phyloP scores from a whole-genome alignment of 2,888 invertebrate species.

The Rhynchonema sp. region DNA sequence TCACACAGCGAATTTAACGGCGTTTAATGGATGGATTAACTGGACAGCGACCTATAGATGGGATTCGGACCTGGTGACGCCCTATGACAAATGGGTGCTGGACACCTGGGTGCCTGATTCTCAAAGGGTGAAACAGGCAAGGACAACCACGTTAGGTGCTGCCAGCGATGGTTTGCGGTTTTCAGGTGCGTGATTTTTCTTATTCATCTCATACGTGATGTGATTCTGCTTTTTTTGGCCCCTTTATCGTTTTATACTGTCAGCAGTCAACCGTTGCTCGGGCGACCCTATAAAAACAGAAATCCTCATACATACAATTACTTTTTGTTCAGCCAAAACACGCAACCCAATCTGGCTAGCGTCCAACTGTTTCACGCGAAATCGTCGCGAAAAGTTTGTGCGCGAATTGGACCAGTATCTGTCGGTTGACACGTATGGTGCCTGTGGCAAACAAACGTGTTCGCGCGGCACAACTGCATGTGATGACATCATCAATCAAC shows the following conservation, averaged over 20 bases:
- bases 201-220: no score
- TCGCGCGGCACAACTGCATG: background rate
- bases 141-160: no score
- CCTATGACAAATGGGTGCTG: background rate
- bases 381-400: background rate
- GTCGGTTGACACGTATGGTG: background rate
- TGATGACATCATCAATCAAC: conserved; percentile 53
- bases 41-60: background rate
- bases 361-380: background rate
- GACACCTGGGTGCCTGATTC: background rate
- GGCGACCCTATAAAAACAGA: no score
- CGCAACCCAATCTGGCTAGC: background rate
- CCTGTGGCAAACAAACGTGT: background rate
- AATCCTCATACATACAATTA: no score
- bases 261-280: no score
- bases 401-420: background rate
- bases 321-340: background rate
- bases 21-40: background rate
- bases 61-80: background rate
- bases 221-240: no score
- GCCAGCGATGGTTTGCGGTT: no score
- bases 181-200: no score
- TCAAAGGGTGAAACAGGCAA: background rate
- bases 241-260: no score
- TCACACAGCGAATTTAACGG: background rate